Evolutionary conservation across 1,140 invertebrate genomes (phyloP).

Genomic region (Phortica variegata): DNA sequence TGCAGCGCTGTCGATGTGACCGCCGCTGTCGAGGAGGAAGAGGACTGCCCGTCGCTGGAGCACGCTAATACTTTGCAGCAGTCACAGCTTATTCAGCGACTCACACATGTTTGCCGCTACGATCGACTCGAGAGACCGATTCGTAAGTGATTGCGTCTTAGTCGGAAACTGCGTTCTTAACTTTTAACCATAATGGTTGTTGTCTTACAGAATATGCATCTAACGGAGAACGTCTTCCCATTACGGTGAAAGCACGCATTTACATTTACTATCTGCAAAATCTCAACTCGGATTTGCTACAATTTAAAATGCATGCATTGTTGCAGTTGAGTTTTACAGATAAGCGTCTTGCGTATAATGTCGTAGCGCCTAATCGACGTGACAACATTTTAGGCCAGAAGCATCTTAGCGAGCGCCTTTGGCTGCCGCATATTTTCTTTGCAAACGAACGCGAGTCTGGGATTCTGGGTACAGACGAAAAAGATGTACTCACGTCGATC

Average conservation of each 20-base stretch:
- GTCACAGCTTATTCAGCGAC: constrained; percentile 42
- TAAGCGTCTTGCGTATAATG: constrained; percentile 65
- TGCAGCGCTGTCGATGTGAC: constrained; percentile 19
- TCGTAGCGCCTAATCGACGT: constrained; percentile 63
- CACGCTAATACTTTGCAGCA: constrained; percentile 40
- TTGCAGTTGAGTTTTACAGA: constrained; percentile 76
- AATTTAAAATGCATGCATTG: constrained; percentile 81
- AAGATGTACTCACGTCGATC: constrained; percentile 77
- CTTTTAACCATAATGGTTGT: neutral
- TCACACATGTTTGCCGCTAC: constrained; percentile 51
- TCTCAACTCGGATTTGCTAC: constrained; percentile 75
- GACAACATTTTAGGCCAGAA: constrained; percentile 71
- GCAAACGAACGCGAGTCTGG: constrained; percentile 78
- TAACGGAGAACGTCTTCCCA: constrained; percentile 56
- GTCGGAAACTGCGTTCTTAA: neutral
- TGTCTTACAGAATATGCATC: constrained; percentile 27
- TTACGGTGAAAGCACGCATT: constrained; percentile 66
- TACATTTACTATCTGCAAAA: constrained; percentile 76
- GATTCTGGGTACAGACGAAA: constrained; percentile 67
- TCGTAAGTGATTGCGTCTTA: constrained; percentile 13
- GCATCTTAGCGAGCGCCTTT: constrained; percentile 68
- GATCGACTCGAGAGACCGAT: constrained; percentile 47
- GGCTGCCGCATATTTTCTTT: constrained; percentile 78
- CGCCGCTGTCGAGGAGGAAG: constrained; percentile 24
- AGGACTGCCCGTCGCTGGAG: constrained; percentile 37